Evolutionary conservation across 1,140 invertebrate species (phyloP).

Genomic region (Brachionus angularis): DNA sequence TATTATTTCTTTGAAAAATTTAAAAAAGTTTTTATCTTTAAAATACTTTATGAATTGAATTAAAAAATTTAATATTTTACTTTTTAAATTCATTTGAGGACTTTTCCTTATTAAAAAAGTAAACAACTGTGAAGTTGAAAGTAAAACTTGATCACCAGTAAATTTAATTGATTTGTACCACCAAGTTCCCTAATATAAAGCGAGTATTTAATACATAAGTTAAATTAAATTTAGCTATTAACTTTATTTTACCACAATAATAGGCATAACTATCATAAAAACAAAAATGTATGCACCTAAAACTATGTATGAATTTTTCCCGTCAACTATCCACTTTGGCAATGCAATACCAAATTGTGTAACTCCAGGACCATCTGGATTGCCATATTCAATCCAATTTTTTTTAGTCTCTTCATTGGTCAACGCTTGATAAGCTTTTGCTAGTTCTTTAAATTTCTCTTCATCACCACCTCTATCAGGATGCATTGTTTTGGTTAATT

Average conservation of each 20-base stretch:
- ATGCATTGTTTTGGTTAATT: constrained; percentile 86
- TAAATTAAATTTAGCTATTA: neutral
- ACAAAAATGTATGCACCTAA: constrained; percentile 88
- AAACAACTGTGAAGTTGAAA: constrained; percentile 92
- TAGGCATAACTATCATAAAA: constrained; percentile 94
- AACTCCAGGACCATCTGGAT: constrained; percentile 91
- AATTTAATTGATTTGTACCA: constrained; percentile 97
- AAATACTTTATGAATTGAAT: neutral
- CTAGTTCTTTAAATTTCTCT: constrained; percentile 92
- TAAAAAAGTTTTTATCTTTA: constrained; percentile 36
- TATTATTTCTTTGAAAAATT: constrained; percentile 66
- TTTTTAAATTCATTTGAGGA: constrained; percentile 37
- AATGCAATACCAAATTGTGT: constrained; percentile 86
- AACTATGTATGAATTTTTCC: constrained; percentile 97
- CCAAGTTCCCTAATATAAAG: constrained; percentile 73
- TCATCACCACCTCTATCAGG: constrained; percentile 95
- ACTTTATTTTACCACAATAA: constrained; percentile 66
- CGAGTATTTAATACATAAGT: neutral
- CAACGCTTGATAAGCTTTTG: constrained; percentile 80
- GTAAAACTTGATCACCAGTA: constrained; percentile 86
- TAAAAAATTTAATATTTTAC: neutral
- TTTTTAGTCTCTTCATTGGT: constrained; percentile 92
- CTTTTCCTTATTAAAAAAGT: constrained; percentile 58
- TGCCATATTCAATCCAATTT: constrained; percentile 98
- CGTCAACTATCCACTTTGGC: constrained; percentile 99